phyloP scores from a whole-genome alignment of 2,113 vertebrate genomes.

The Sphyrna mokarran region DNA sequence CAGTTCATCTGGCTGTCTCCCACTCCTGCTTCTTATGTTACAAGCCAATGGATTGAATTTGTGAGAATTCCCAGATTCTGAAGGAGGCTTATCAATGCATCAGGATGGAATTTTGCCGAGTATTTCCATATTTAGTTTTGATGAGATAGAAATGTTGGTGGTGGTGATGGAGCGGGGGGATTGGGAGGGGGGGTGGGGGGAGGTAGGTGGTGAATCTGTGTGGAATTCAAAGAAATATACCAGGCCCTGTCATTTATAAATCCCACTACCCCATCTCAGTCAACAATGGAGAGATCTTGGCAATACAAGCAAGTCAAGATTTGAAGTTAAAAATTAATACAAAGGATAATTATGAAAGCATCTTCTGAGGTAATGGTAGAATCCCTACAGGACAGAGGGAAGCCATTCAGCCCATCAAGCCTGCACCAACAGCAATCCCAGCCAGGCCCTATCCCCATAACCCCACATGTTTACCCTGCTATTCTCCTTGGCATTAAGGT shows the following conservation, averaged over 20 bases:
- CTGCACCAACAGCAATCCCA: too few species aligned
- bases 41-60: not conserved
- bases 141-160: too few species aligned
- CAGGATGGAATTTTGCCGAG: not conserved
- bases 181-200: too few species aligned
- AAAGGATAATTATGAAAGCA: not conserved
- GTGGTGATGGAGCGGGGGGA: too few species aligned
- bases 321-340: not conserved
- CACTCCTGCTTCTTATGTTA: too few species aligned
- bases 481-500: too few species aligned
- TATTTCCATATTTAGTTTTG: not conserved
- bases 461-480: too few species aligned
- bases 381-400: too few species aligned
- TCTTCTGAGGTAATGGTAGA: not conserved
- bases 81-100: not conserved
- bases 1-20: too few species aligned
- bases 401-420: too few species aligned
- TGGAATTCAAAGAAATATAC: not conserved
- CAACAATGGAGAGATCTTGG: not conserved
- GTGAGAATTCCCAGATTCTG: not conserved
- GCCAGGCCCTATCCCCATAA: too few species aligned
- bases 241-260: not conserved
- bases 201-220: too few species aligned
- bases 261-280: not conserved
- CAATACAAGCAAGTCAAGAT: not conserved